Evolutionary conservation across 2,113 vertebrate species (phyloP), one percentile per base, ranked within the genome.

Genomic region (Spizaetus ornatus): DNA sequence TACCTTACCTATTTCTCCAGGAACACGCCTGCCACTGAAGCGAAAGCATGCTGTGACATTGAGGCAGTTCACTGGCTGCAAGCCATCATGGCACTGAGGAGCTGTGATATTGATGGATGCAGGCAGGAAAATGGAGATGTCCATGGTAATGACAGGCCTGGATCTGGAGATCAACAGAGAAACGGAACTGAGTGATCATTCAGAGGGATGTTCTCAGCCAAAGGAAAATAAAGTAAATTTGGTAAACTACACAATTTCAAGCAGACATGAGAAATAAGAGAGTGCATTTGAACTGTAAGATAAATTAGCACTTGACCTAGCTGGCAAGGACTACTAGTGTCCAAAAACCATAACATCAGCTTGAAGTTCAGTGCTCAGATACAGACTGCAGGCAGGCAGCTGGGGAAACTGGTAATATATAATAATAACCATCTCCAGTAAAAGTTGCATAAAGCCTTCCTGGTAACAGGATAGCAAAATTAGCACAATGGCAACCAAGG

Each of bases 21-120:
- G 99, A 61, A 99, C 98, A 10, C 97, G 98, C 91, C 98, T 99
- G 77, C 99, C 99, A 5, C 86, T 91, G 98, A 99, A 99, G 77
- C 95, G 97, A 89, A 99, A 98, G 97, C 99, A 99, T 42, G 95
- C 95, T 2, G 98, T 99, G 94, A 99, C 97, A 1, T 98, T 99
- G 95, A 99, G 98, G 98, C 99, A 99, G 98, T 99, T 99, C 67
- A 99, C 97, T 4, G 96, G 98, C 95, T 99, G 99, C 63, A 98
- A 98, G 29, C 99, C 98, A 9, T 99, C 99, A 4, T 99, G 98
- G 96, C 99, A 99, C 97, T 99, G 99, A 16, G 99, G 99, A 31
- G 99, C 98, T 4, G 99, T 99, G 98, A 99, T 99, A 98, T 99
- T 99, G 98, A 99, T 99, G 93, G 99, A 99, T 4, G 65, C 34